Evolutionary conservation across 2,113 vertebrate species (phyloP).

Genomic region (Lophius piscatorius): DNA sequence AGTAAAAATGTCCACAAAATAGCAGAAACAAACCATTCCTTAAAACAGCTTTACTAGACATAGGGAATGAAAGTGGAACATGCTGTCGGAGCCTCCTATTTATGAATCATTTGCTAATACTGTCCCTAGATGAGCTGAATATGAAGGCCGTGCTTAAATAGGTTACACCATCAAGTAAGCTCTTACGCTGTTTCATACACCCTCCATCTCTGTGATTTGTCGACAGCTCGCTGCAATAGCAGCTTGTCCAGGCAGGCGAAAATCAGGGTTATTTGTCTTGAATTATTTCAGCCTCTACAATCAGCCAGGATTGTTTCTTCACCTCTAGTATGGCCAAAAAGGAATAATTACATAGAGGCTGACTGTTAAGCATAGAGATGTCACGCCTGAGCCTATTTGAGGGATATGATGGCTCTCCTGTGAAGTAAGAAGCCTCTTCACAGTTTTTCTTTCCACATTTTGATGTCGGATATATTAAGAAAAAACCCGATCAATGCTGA

Average conservation of each 20-base stretch:
- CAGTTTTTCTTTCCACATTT: too few species aligned
- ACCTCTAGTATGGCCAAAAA: conserved; percentile 14
- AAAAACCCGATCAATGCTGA: too few species aligned
- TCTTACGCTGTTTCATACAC: too few species aligned
- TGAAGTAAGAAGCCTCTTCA: too few species aligned
- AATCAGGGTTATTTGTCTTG: conserved; percentile 55
- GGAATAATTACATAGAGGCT: conserved; percentile 9
- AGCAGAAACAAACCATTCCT: too few species aligned
- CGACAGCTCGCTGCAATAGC: neutral
- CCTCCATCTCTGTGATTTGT: conserved; percentile 6
- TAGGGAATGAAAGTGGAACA: conserved; percentile 3
- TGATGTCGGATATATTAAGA: too few species aligned
- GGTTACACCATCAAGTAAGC: too few species aligned
- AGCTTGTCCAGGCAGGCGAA: conserved; percentile 61
- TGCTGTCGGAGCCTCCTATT: conserved; percentile 4
- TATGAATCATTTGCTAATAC: conserved; percentile 23
- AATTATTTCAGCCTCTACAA: conserved; percentile 50
- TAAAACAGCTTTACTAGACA: too few species aligned
- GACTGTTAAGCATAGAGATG: neutral
- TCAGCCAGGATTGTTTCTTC: conserved; percentile 57
- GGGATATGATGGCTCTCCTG: neutral
- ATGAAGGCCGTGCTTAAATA: conserved; percentile 35
- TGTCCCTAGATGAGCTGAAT: too few species aligned
- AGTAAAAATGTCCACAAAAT: too few species aligned
- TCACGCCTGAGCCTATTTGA: conserved; percentile 11